Percentiles rank a stretch among this genome's conserved stretches.
Conservation (phyloP, 2,113 vertebrate species). For the Dunckerocampus dactyliophorus region DNA sequence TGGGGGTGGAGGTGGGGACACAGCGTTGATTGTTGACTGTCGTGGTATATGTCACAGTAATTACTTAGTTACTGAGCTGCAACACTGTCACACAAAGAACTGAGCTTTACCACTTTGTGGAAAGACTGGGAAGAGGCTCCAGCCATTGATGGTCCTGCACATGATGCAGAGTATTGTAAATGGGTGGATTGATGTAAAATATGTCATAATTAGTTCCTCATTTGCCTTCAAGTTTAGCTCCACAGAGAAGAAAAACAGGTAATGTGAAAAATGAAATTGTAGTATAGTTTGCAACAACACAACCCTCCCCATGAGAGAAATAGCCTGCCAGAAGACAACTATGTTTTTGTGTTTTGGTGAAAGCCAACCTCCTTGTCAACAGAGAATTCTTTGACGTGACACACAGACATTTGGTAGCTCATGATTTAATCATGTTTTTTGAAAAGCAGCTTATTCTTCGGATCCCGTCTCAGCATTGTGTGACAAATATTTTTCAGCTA, state of each 20-base stretch:
- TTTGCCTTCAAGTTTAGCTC: background rate
- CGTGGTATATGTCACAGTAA: no score
- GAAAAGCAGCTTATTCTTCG: constrained; percentile 35
- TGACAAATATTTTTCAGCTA: constrained; percentile 23
- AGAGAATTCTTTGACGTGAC: constrained; percentile 19
- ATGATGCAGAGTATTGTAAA: background rate
- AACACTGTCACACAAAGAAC: no score
- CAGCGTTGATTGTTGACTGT: no score
- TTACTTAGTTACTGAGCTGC: no score
- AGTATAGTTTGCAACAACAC: no score
- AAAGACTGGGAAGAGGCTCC: no score
- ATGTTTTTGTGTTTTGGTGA: background rate
- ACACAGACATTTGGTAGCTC: constrained; percentile 20
- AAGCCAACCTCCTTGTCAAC: background rate
- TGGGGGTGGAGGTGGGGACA: no score
- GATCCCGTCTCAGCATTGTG: constrained; percentile 12
- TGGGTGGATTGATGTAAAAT: background rate
- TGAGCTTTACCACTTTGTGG: no score
- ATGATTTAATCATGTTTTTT: constrained; percentile 27
- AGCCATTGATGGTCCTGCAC: no score
- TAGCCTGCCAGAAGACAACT: background rate
- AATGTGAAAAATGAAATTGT: background rate
- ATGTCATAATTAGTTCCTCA: background rate
- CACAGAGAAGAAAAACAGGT: background rate
- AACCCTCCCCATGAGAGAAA: background rate